These are phyloP conservation scores for Chironomus riparius DNA, from an alignment of 2,888 invertebrate species.

Conservation along the genomic window DNA sequence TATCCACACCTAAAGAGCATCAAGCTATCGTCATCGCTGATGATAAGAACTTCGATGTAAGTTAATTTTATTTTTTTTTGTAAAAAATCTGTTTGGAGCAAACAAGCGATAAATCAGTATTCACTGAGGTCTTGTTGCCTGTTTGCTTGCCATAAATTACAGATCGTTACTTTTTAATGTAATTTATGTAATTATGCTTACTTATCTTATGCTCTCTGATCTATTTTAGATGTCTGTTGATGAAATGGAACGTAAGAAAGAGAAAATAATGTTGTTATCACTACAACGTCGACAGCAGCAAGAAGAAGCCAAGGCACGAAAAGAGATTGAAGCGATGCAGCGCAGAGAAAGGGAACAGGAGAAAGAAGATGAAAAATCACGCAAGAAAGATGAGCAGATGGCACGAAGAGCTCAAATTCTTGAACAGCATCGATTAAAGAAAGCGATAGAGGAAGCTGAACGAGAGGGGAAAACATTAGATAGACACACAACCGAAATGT, in stretches of 20 bases:
- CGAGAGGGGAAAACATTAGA: slow-evolving; percentile 76
- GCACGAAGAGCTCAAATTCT: slow-evolving; percentile 79
- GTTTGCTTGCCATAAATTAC: no score
- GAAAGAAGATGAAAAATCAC: slow-evolving; percentile 63
- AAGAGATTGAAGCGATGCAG: slow-evolving; percentile 72
- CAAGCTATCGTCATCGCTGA: slow-evolving; percentile 60
- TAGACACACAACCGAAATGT: slow-evolving; percentile 48
- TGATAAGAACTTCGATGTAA: slow-evolving; percentile 56
- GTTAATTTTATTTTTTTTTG: no score
- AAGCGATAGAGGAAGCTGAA: slow-evolving; percentile 86
- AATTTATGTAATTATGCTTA: not conserved
- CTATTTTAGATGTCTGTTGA: slow-evolving; percentile 62
- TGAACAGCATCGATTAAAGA: slow-evolving; percentile 87
- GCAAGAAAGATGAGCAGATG: slow-evolving; percentile 74
- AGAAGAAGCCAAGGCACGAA: slow-evolving; percentile 74
- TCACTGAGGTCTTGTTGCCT: no score
- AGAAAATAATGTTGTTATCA: slow-evolving; percentile 80
- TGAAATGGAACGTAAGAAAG: slow-evolving; percentile 89
- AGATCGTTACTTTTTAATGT: no score
- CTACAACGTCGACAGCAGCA: slow-evolving; percentile 83
- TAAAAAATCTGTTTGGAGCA: no score
- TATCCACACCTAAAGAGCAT: slow-evolving; percentile 36
- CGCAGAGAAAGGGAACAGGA: slow-evolving; percentile 66
- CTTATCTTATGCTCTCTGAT: not conserved
- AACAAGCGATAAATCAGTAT: no score